A percentile compares a stretch with the other conserved stretches of the same genome.
phyloP scores from a whole-genome alignment of 2,113 vertebrate species.

The Atlantisia rogersi region DNA sequence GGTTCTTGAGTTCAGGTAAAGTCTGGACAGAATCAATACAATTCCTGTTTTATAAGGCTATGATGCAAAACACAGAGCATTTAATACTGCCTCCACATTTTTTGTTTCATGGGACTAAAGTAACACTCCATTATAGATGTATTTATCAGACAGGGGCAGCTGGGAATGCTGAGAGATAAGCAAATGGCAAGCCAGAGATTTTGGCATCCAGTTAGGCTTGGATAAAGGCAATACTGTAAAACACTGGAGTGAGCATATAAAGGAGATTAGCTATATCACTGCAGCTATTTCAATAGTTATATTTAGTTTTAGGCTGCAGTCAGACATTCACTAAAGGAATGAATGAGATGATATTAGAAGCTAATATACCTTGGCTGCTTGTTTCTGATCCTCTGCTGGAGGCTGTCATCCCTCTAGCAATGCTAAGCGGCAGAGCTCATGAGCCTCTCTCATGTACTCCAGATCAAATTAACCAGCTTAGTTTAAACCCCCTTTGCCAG shows the following conservation, averaged over 20 bases:
- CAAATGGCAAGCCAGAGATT: not conserved
- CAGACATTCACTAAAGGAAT: not conserved
- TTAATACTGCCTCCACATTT: not conserved
- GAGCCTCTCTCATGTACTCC: not conserved
- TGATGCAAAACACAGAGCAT: not conserved
- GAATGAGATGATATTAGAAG: not conserved
- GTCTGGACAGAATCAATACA: not conserved
- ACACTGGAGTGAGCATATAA: not conserved
- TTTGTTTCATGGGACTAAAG: not conserved
- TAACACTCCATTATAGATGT: not conserved
- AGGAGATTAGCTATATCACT: not conserved
- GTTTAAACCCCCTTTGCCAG: not conserved
- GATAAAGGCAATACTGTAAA: not conserved
- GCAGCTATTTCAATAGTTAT: not conserved
- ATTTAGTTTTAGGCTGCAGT: not conserved
- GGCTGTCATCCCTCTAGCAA: not conserved
- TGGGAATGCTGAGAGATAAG: conserved; percentile 3
- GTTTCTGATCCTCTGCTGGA: not conserved
- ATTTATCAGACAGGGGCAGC: not conserved
- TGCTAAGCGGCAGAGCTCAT: not conserved
- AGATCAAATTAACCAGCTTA: not conserved
- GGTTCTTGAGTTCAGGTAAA: not conserved
- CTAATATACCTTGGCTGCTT: not conserved
- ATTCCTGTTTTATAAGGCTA: not conserved
- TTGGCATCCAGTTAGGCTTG: not conserved